phyloP scores from a whole-genome alignment of 2,888 invertebrate species.

The Drosophila seclusa region DNA sequence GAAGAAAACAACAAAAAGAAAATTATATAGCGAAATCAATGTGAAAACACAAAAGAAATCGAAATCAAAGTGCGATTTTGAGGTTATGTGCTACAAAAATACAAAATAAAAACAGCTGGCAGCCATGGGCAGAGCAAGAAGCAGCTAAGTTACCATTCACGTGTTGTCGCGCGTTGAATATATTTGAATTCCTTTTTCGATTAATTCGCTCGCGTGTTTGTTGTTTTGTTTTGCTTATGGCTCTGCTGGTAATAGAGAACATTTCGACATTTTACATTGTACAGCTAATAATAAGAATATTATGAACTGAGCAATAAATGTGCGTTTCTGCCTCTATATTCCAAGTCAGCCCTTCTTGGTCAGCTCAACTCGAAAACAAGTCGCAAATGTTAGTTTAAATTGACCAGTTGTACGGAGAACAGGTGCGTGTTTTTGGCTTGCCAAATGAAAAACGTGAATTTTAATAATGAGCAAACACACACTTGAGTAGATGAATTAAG shows the following conservation, averaged over 20 bases:
- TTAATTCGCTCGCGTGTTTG: constrained; percentile 10
- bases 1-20: constrained; percentile 36
- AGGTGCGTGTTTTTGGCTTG: constrained; percentile 54
- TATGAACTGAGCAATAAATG: constrained; percentile 15
- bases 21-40: constrained; percentile 26
- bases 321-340: neutral
- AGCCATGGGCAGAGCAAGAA: constrained; percentile 8
- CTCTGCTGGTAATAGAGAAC: constrained; percentile 3
- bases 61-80: constrained; percentile 41
- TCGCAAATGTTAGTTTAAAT: constrained; percentile 47
- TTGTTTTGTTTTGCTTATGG: constrained; percentile 20
- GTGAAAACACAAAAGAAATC: constrained; percentile 43
- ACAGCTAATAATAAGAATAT: constrained; percentile 10
- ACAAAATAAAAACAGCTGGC: constrained; percentile 64
- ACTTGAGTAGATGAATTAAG: constrained; percentile 14
- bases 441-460: constrained; percentile 18
- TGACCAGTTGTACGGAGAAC: constrained; percentile 43
- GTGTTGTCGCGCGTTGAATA: constrained; percentile 24
- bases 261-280: neutral
- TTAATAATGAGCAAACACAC: neutral
- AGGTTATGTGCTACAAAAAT: constrained; percentile 47
- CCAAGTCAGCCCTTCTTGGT: constrained; percentile 28
- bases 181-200: constrained; percentile 54
- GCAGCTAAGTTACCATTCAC: constrained; percentile 37
- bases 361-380: constrained; percentile 17